Evolutionary conservation across 2,888 invertebrate genomes (phyloP).

Genomic region (Coronaproctus castanopsis): DNA sequence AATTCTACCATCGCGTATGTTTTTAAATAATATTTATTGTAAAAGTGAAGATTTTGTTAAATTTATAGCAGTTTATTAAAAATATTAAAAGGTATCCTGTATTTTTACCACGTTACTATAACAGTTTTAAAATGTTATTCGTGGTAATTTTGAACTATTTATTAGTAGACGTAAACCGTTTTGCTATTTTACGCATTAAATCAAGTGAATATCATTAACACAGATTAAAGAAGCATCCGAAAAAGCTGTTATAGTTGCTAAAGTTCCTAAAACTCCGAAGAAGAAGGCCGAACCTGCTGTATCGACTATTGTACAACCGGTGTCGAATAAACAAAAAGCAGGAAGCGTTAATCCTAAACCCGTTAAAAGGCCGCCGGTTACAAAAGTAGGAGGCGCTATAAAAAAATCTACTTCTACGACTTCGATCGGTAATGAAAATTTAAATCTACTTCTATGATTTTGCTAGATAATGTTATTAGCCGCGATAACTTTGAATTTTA

Average conservation of each 20-base stretch:
- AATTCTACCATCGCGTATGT: background rate
- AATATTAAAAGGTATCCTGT: no score
- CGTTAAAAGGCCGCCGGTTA: conserved; percentile 28
- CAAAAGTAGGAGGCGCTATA: conserved; percentile 5
- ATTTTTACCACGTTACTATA: no score
- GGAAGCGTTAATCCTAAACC: conserved; percentile 33
- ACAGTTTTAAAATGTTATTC: no score
- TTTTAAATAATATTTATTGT: background rate
- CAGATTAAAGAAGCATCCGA: conserved; percentile 81
- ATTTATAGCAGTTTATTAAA: no score
- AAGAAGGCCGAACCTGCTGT: conserved; percentile 33
- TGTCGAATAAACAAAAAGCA: conserved; percentile 26
- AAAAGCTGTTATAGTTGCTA: conserved; percentile 69
- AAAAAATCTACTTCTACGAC: conserved; percentile 12
- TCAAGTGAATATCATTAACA: no score
- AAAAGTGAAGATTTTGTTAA: no score
- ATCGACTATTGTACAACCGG: conserved; percentile 17
- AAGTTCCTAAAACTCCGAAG: conserved; percentile 31
- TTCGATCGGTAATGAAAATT: conserved; percentile 4
- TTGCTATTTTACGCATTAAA: no score
- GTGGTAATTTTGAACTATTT: no score
- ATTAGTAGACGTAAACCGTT: no score
- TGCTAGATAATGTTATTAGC: no score
- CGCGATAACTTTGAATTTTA: no score
- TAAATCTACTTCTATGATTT: no score